phyloP scores from a whole-genome alignment of 2,113 vertebrate species.

The Hirundichthys speculiger region DNA sequence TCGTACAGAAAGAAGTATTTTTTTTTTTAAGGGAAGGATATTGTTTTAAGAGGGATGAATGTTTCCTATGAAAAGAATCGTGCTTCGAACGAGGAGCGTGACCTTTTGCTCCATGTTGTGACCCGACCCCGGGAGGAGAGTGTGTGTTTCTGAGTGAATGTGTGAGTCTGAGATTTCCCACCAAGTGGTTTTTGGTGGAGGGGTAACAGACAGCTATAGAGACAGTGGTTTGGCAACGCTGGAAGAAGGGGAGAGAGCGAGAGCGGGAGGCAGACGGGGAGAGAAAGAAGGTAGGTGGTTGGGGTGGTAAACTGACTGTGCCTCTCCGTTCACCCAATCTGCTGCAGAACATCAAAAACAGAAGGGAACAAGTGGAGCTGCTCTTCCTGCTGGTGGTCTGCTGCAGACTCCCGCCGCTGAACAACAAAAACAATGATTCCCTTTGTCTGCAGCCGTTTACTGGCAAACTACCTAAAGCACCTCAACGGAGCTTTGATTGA shows the following conservation, averaged over 20 bases:
- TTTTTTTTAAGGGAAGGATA: constrained; percentile 1
- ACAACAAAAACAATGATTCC: constrained; percentile 48
- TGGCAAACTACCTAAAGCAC: constrained; percentile 38
- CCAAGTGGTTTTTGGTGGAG: constrained; percentile 78
- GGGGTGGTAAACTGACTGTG: constrained; percentile 59
- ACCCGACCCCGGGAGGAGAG: constrained; percentile 46
- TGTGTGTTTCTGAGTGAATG: constrained; percentile 37
- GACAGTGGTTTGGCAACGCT: constrained; percentile 87
- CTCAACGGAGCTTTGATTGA: constrained; percentile 45
- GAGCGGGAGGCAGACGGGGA: constrained; percentile 39
- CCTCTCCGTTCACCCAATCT: constrained; percentile 59
- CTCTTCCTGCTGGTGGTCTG: constrained; percentile 59
- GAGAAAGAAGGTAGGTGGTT: constrained; percentile 54
- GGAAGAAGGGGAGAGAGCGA: constrained; percentile 24
- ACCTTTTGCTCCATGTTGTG: constrained; percentile 57
- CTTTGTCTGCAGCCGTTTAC: constrained; percentile 52
- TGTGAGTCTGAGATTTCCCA: constrained; percentile 60
- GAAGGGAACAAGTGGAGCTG: constrained; percentile 58
- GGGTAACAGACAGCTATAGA: constrained; percentile 79
- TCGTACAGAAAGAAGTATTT: constrained; percentile 6
- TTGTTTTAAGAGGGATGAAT: constrained; percentile 5
- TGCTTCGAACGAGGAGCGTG: constrained; percentile 19
- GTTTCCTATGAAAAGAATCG: constrained; percentile 30
- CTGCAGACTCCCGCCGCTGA: constrained; percentile 33
- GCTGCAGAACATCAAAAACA: constrained; percentile 62